Percentiles rank a stretch among this genome's conserved stretches.
These are phyloP conservation scores for Hemibagrus wyckioides DNA, from an alignment of 2,113 vertebrate species.

Conservation along the genomic window DNA sequence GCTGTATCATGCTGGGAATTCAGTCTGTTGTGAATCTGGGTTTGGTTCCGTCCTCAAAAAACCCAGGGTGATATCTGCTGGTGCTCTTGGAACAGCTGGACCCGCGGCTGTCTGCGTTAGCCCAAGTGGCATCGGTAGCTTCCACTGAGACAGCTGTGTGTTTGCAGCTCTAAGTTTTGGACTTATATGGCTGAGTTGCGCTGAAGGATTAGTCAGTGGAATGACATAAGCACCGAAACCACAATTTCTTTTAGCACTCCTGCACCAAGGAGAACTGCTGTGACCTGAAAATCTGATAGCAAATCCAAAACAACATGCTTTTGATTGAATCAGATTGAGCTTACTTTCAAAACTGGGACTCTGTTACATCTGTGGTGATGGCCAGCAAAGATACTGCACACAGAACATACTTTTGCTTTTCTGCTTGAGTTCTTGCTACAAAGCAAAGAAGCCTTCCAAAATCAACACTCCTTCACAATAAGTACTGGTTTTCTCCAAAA, in stretches of 20 bases:
- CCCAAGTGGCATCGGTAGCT: conserved; percentile 16
- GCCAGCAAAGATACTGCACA: neutral
- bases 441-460: neutral
- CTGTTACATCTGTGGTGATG: neutral
- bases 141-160: conserved; percentile 14
- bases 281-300: neutral
- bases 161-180: neutral
- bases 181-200: neutral
- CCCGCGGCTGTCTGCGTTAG: conserved; percentile 9
- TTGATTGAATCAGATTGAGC: neutral
- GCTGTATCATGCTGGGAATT: conserved; percentile 29
- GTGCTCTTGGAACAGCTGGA: conserved; percentile 25
- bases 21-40: conserved; percentile 33
- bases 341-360: neutral
- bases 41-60: conserved; percentile 18
- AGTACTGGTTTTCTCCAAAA: neutral
- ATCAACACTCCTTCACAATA: neutral
- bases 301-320: neutral
- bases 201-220: neutral
- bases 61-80: conserved; percentile 10
- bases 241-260: neutral
- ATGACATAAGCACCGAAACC: conserved; percentile 1
- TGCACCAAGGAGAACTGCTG: neutral
- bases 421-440: neutral
- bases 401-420: neutral